Evolutionary conservation across 2,797 vertebrate species (phyloP).

Genomic region (Brachyalestes nurse): DNA sequence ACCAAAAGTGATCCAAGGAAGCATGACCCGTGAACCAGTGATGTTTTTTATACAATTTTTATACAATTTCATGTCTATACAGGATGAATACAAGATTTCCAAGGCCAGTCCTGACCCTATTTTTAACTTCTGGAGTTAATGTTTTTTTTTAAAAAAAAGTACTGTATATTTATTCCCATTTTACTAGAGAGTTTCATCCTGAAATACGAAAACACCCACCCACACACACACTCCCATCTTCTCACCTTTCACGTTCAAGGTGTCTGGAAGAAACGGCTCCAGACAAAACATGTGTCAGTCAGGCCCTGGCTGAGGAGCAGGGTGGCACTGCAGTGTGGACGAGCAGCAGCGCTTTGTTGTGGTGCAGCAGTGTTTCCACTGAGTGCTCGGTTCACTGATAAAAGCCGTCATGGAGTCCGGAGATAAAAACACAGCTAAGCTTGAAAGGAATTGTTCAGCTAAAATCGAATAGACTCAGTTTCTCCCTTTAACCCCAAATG

Average conservation of each 20-base stretch:
- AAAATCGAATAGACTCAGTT: not conserved
- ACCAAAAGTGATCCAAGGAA: too few species aligned
- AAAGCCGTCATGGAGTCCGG: conserved; percentile 36
- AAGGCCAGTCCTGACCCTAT: too few species aligned
- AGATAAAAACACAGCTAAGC: conserved; percentile 16
- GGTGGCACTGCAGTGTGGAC: conserved; percentile 42
- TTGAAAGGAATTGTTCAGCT: not conserved
- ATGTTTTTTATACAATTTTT: too few species aligned
- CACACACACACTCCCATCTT: conserved; percentile 17
- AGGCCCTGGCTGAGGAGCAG: conserved; percentile 56
- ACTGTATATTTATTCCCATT: too few species aligned
- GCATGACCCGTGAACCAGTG: too few species aligned
- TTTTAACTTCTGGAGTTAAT: too few species aligned
- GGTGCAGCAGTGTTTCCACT: conserved; percentile 39
- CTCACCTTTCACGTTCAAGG: conserved; percentile 73
- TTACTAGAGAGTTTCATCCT: too few species aligned
- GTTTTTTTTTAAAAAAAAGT: too few species aligned
- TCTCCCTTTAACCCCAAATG: not conserved
- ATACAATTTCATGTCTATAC: too few species aligned
- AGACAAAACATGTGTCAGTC: conserved; percentile 68
- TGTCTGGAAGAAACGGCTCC: conserved; percentile 75
- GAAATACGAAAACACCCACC: not conserved
- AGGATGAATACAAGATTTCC: too few species aligned
- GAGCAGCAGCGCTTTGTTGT: conserved; percentile 56
- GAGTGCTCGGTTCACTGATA: conserved; percentile 23